Base-by-base conservation (phyloP, 2,888 invertebrate genomes). In the Oscheius sp. region DNA sequence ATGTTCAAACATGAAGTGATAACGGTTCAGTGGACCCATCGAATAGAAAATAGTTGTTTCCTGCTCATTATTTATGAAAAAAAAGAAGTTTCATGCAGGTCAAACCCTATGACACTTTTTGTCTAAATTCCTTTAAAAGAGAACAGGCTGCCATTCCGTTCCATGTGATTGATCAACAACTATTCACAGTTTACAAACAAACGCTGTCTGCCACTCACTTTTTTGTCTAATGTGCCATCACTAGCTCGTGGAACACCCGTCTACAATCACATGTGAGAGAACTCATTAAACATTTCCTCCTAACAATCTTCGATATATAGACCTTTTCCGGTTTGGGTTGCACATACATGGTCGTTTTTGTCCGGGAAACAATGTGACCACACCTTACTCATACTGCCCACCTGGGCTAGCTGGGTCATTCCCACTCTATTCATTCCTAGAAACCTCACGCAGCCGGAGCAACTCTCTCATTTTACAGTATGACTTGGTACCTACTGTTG, bases 401-500 rank as follows among this genome's bases (percentile, higher is more conserved):
- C 42, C 42, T 42, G 42, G 42, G 4, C 42, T 7, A 42, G 42
- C 42, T 42, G 42, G 42, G 42, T 42, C 42, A 42, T 42, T 7
- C 42, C 42, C 42, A 42, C 42, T 42, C 42, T 42, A 21, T 42
- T 42, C 42, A 42, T 42, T 42, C 42, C 42, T 42, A 3, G 42
- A 42, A 42, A 42, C 42, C 32, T 58, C 58, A 58, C 21, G 21
- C 58, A 29, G n/a, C 29, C 60, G n/a, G 35, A 60, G 33, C 10
- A 42, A 5, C 3, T 35, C 37, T 37, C 33, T 4, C 5, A 57
- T 9, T 35, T 60, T 62, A 29, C 42, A 72, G 72, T 13, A 72
- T 72, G 72, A 72, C 60, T 62, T 60, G 72, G 72, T 62, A 29
- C 48, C 53, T 32, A 42, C 51, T 73, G 47, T 42, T 73, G 51